Percentiles rank a stretch among this genome's conserved stretches.
Evolutionary conservation across 2,797 vertebrate species (phyloP).

Genomic region (Ctenochaetus hawaiiensis): DNA sequence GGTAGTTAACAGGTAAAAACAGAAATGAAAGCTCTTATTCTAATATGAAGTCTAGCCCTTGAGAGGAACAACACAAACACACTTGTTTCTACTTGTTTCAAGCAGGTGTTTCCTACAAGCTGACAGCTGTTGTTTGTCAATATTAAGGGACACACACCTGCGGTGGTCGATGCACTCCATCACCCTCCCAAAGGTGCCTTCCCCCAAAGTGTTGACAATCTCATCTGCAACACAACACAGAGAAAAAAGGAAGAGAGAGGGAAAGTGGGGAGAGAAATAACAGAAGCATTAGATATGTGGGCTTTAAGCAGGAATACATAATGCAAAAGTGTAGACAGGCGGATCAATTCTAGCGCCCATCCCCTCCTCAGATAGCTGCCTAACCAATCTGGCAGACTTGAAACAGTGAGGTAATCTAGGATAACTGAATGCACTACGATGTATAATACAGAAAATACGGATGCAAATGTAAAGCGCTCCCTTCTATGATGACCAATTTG

Average conservation of each 20-base stretch:
- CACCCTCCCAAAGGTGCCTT: slow-evolving; percentile 97
- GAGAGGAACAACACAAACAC: background rate
- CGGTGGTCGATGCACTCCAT: slow-evolving; percentile 97
- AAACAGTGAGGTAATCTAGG: slow-evolving; percentile 53
- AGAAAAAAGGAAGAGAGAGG: slow-evolving; percentile 80
- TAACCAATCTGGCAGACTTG: slow-evolving; percentile 61
- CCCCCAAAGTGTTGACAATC: slow-evolving; percentile 95
- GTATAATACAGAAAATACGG: slow-evolving; percentile 44
- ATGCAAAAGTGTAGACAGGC: slow-evolving; percentile 74
- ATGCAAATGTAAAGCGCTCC: slow-evolving; percentile 58
- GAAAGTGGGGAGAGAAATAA: slow-evolving; percentile 69
- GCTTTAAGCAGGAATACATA: slow-evolving; percentile 43
- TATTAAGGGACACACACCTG: slow-evolving; percentile 85
- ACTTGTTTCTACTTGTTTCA: background rate
- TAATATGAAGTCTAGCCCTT: background rate
- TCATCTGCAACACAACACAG: slow-evolving; percentile 91
- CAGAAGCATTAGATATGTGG: slow-evolving; percentile 74
- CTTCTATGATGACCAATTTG: slow-evolving; percentile 68
- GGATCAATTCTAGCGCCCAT: slow-evolving; percentile 72
- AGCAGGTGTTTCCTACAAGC: background rate
- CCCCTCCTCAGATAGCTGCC: slow-evolving; percentile 68
- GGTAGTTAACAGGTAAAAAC: background rate
- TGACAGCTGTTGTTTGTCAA: slow-evolving; percentile 2
- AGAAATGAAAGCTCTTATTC: background rate
- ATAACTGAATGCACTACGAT: slow-evolving; percentile 37